Percentiles rank a stretch among this genome's conserved stretches.
These are phyloP conservation scores for Tokudaia muenninki DNA, from an alignment of 2,797 vertebrate genomes.

Conservation along the genomic window DNA sequence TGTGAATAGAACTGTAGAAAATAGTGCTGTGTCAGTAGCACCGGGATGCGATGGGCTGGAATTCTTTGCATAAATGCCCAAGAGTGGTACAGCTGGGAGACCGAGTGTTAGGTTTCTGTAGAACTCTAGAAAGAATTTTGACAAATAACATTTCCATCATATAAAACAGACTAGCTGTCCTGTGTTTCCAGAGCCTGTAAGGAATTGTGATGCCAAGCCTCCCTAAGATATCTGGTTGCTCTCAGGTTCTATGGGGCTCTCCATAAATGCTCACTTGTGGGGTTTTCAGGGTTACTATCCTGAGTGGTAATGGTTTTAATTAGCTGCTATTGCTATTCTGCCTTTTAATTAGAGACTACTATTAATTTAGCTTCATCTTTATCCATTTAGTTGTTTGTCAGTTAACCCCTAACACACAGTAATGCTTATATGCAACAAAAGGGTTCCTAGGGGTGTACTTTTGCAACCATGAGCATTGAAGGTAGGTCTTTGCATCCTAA, in stretches of 20 bases:
- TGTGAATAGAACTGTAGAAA: not conserved
- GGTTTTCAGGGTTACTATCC: not conserved
- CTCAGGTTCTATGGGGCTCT: not conserved
- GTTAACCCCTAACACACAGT: not conserved
- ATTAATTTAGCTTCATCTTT: slow-evolving; percentile 55
- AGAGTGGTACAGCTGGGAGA: not conserved
- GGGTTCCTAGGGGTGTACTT: not conserved
- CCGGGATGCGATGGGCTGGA: not conserved
- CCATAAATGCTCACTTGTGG: not conserved
- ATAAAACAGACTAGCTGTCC: not conserved
- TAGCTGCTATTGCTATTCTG: slow-evolving; percentile 31
- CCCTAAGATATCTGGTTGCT: not conserved
- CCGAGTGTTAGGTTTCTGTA: not conserved
- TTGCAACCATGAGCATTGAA: not conserved
- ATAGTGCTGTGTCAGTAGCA: not conserved
- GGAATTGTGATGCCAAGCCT: not conserved
- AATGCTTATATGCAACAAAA: not conserved
- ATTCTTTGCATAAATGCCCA: not conserved
- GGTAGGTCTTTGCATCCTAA: not conserved
- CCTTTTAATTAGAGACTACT: slow-evolving; percentile 50
- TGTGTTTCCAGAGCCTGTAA: not conserved
- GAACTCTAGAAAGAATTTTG: not conserved
- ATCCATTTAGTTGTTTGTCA: not conserved
- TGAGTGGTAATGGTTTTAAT: slow-evolving; percentile 47
- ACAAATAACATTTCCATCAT: not conserved